These are phyloP conservation scores for Seriola aureovittata DNA, from an alignment of 2,113 vertebrate genomes.

Conservation along the genomic window DNA sequence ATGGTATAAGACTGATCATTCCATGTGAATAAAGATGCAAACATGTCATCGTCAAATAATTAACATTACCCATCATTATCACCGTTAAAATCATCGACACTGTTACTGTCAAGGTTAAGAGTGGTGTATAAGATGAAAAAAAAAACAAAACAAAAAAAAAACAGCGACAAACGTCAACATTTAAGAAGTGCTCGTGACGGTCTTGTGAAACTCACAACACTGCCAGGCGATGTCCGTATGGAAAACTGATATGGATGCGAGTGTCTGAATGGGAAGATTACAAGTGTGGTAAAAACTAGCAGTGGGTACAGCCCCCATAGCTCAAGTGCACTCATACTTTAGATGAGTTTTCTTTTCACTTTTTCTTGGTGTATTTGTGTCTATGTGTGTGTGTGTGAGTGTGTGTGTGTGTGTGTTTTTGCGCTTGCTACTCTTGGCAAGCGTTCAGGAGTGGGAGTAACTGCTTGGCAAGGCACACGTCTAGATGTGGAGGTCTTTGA, in stretches of 20 bases:
- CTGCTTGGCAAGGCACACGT: slow-evolving; percentile 78
- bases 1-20: slow-evolving; percentile 81
- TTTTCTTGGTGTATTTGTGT: not conserved
- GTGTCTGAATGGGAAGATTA: slow-evolving; percentile 27
- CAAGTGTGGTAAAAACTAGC: slow-evolving; percentile 22
- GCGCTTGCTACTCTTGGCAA: slow-evolving; percentile 65
- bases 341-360: slow-evolving; percentile 53
- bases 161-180: slow-evolving; percentile 14
- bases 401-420: slow-evolving; percentile 36
- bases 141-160: slow-evolving; percentile 10
- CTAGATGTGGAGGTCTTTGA: slow-evolving; percentile 70
- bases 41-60: slow-evolving; percentile 54
- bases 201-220: not conserved
- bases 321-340: slow-evolving; percentile 57
- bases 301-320: slow-evolving; percentile 33
- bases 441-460: slow-evolving; percentile 67
- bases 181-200: slow-evolving; percentile 34
- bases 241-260: slow-evolving; percentile 12
- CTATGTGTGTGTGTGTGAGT: not conserved
- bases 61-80: slow-evolving; percentile 44
- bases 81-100: slow-evolving; percentile 57
- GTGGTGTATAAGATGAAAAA: slow-evolving; percentile 30
- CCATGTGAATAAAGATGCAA: slow-evolving; percentile 69
- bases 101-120: slow-evolving; percentile 56
- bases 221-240: slow-evolving; percentile 4